Evolutionary conservation across 2,888 invertebrate species (phyloP).

Genomic region (Masnerella sp.): DNA sequence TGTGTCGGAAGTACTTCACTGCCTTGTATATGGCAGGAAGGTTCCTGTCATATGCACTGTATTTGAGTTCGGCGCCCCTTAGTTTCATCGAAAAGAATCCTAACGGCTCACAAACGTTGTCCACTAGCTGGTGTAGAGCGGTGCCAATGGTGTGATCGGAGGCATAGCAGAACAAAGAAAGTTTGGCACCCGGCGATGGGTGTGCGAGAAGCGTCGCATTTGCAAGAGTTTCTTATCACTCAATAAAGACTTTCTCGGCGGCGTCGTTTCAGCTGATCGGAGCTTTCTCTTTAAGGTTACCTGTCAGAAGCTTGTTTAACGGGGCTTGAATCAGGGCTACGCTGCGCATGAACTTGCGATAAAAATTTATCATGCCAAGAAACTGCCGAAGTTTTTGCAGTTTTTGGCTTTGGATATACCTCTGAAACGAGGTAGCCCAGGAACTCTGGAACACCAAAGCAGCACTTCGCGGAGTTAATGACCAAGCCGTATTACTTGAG

Average conservation of each 20-base stretch:
- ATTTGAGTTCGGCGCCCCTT: too few species aligned
- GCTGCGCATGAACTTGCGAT: too few species aligned
- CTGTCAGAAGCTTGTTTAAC: background rate
- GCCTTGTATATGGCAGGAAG: too few species aligned
- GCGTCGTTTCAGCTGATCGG: background rate
- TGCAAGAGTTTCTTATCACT: background rate
- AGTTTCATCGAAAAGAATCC: too few species aligned
- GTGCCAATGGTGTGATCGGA: too few species aligned
- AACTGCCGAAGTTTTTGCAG: slow-evolving; percentile 4
- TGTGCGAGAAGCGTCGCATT: slow-evolving; percentile 8
- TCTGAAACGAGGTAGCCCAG: background rate
- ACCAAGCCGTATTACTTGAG: background rate
- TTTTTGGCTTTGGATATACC: background rate
- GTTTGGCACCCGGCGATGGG: background rate
- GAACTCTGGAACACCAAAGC: background rate
- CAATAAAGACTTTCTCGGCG: background rate
- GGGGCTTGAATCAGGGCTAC: slow-evolving; percentile 1
- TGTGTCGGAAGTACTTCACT: too few species aligned
- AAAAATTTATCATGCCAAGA: too few species aligned
- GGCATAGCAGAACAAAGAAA: slow-evolving; percentile 1
- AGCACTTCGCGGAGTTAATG: slow-evolving; percentile 4
- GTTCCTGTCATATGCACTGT: too few species aligned
- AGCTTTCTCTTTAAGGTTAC: background rate
- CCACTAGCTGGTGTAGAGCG: too few species aligned
- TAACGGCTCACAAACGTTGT: too few species aligned